Base-by-base conservation (phyloP, 2,888 invertebrate genomes). In the Cerastoderma edule region DNA sequence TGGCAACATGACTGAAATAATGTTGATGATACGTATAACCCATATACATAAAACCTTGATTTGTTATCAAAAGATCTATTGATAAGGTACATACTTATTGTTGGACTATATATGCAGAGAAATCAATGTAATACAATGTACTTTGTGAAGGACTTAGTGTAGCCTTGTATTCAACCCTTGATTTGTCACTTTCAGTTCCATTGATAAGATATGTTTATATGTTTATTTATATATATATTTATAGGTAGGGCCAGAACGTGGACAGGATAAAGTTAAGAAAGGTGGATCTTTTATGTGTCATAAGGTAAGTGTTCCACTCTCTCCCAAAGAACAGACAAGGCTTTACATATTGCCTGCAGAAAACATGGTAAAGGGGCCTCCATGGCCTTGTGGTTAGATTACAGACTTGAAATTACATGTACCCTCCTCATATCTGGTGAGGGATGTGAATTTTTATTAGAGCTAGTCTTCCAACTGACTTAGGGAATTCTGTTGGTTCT, bases 251-350 rank as follows among this genome's bases (percentile, higher is more conserved):
- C 93, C 93, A 64, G 53, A 88, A 19, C 89, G 83, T 69, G 94
- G 95, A 22, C 93, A 89, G 22, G 96, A 97, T 88, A 96, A 96
- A 91, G 97, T 98, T 8, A 99, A 98, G 91, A 99, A 98, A 93
- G 99, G 99, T 39, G 99, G 99, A 1, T 99, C 98, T 0, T 99
- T 96, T 92, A 94, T 98, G 89, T 99, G 93, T 75, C 90, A 89
- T 64, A 90, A 91, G 88, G 92, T 92, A 83, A 73, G 73, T 73
- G 22, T 44, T 64, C 53, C 53, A 53, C 44, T 44, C 44, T 44
- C 19, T 13, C 44, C 10, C 44, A 13, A 13, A 44, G 16, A 44
- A 44, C 44, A 44, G 44, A 44, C 44, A 44, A 44, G 10, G 16
- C 10, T 44, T 13, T 44, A 19, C 19, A 53, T 53, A 10, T 53